Base-by-base conservation (phyloP, 1,140 invertebrate genomes). In the Brachionus calyciflorus region DNA sequence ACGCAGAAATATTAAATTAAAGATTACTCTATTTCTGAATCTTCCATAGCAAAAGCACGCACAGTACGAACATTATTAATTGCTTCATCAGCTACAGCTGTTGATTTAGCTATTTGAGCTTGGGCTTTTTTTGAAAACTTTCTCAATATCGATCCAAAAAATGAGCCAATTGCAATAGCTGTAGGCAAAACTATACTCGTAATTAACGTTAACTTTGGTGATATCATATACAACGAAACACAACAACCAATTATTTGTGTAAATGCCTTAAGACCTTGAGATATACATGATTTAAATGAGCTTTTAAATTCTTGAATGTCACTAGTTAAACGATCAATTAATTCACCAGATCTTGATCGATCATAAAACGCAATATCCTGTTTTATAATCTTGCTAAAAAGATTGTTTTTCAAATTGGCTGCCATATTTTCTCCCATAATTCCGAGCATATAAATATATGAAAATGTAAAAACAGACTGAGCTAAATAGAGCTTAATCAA, bases 281-380 rank as follows among this genome's bases (percentile, higher is more conserved):
- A 92, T 76, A 97, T 89, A 53, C 90, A 91, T 78, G 91, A 88
- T 84, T 97, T 97, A 81, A 97, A 97, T 3, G 91, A 91, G 80
- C 93, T 94, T 86, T 98, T 97, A 81, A 97, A 97, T 81, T 97
- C 94, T 85, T 97, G 94, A 19, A 97, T 90, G 87, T 98, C 94
- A 78, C 90, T 89, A 26, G 93, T 95, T 70, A 97, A 84, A 81
- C 91, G 91, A 80, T 70, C 87, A 37, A 94, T 88, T 53, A 97
- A 87, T 86, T 96, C 93, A 12, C 94, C 94, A 14, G 92, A 93
- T 81, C 91, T 90, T 81, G 93, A 90, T 80, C 87, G 87, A 84
- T 97, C 94, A 87, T 93, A 97, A 84, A 96, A 97, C 26, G 89
- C 86, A 80, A 96, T 90, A 81, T 96, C 93, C 85, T 96, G 93